Evolutionary conservation across 2,888 invertebrate genomes (phyloP), one percentile per base, ranked within the genome.

Genomic region (Xestoiulus laeticollis): DNA sequence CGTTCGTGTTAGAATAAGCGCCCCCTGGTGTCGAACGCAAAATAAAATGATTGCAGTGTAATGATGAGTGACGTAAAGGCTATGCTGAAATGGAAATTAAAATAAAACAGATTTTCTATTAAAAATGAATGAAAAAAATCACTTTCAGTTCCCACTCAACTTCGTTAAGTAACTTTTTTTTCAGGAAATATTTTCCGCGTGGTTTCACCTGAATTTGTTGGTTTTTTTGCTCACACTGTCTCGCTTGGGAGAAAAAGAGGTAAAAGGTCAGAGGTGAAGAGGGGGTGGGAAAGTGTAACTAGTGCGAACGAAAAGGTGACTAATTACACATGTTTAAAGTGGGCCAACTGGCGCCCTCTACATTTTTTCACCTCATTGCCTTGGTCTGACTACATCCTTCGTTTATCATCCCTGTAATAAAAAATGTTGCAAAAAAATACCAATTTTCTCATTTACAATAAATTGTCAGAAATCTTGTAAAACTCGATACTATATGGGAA

Each of bases 241-340:
- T 68, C 68, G 68, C 26, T 68, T 14, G 68, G 68, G n/a, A 68
- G 68, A 68, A 68, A 68, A 68, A 68, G 68, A 68, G 68, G 68
- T 68, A 26, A 68, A 26, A 12, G 68, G 68, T 68, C 12, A 68
- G 3, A 68, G 68, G 68, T 68, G n/a, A 68, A 68, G 68, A 68
- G 68, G 68, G 68, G 68, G 68, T 68, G 68, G 68, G 68, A 68
- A 68, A 68, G 68, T 68, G 68, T 68, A 68, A 68, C 68, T 68
- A 68, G 68, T 26, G 68, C 68, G 68, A 68, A 26, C 68, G 68
- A 30, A 68, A 68, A 68, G 68, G 68, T 68, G 68, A 68, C 68
- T 68, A 68, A 68, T 68, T 68, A 68, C 68, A 68, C 68, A 26
- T 68, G 68, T 26, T 68, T 26, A 26, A 68, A 68, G 68, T 68